Percentiles rank a stretch among this genome's conserved stretches.
Evolutionary conservation across 2,888 invertebrate species (phyloP).

Genomic region (Rhogogaster chlorosoma): DNA sequence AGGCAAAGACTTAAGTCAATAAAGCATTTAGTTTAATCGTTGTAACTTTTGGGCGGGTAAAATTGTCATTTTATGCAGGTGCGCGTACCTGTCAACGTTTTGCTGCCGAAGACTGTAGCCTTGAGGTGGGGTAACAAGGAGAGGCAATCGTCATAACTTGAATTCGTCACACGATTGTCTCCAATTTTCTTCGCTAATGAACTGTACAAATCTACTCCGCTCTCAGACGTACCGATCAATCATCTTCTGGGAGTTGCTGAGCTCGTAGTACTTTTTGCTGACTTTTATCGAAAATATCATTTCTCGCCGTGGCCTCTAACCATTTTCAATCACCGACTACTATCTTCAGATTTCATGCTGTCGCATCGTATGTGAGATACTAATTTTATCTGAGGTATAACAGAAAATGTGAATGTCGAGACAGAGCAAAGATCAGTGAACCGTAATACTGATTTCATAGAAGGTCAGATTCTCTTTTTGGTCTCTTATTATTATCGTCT

Average conservation of each 20-base stretch:
- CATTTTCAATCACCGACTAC: constrained; percentile 16
- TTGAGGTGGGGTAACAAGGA: constrained; percentile 38
- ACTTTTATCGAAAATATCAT: constrained; percentile 6
- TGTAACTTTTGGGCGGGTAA: background rate
- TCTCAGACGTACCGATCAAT: constrained; percentile 40
- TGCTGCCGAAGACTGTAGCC: constrained; percentile 5
- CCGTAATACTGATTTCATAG: background rate
- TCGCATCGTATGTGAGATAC: constrained; percentile 2
- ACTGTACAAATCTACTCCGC: constrained; percentile 43
- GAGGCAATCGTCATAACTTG: constrained; percentile 40
- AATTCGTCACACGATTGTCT: constrained; percentile 47
- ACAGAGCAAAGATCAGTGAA: background rate
- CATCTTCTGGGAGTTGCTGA: constrained; percentile 9
- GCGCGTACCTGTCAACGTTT: constrained; percentile 20
- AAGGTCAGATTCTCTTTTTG: background rate
- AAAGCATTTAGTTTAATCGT: constrained; percentile 1
- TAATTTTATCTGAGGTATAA: constrained; percentile 10
- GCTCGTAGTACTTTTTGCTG: constrained; percentile 8
- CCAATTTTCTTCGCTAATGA: constrained; percentile 49
- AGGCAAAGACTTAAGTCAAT: background rate
- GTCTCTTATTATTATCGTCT: background rate
- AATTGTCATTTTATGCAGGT: constrained; percentile 6
- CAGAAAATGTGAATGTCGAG: background rate
- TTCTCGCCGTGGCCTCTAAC: background rate
- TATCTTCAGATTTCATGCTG: constrained; percentile 1